phyloP scores from a whole-genome alignment of 2,888 invertebrate species.

The Drosophila stalkeri region DNA sequence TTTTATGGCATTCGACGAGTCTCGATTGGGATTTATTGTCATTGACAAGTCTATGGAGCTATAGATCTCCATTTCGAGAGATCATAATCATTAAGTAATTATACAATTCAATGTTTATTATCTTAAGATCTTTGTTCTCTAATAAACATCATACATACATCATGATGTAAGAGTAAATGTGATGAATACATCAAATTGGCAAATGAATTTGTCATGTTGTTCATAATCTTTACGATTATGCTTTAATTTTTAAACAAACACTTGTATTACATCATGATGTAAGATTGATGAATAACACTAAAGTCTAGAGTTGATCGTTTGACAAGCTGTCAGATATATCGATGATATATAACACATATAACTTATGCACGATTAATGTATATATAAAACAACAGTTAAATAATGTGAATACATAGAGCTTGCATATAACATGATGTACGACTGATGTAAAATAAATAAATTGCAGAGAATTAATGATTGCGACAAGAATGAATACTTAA shows the following conservation, averaged over 20 bases:
- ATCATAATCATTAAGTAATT: background rate
- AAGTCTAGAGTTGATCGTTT: background rate
- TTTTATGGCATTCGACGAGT: background rate
- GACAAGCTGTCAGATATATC: too few relatives aligned
- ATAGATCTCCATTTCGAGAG: background rate
- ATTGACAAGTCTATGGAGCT: background rate
- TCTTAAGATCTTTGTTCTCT: background rate
- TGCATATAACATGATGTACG: constrained; percentile 3
- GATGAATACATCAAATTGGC: background rate
- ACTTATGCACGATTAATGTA: background rate
- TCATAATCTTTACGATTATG: background rate
- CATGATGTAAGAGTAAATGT: background rate
- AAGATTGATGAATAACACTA: background rate
- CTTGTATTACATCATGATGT: background rate
- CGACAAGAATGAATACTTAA: background rate
- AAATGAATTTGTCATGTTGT: background rate
- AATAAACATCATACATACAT: background rate
- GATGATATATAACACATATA: background rate
- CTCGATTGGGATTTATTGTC: background rate
- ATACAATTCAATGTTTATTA: background rate
- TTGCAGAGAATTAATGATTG: background rate
- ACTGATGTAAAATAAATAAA: background rate
- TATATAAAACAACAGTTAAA: too few relatives aligned
- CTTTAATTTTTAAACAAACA: background rate
- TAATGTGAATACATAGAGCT: too few relatives aligned